Evolutionary conservation across 1,140 invertebrate species (phyloP), one percentile per base, ranked within the genome.

Genomic region (Solenopsis fugax): DNA sequence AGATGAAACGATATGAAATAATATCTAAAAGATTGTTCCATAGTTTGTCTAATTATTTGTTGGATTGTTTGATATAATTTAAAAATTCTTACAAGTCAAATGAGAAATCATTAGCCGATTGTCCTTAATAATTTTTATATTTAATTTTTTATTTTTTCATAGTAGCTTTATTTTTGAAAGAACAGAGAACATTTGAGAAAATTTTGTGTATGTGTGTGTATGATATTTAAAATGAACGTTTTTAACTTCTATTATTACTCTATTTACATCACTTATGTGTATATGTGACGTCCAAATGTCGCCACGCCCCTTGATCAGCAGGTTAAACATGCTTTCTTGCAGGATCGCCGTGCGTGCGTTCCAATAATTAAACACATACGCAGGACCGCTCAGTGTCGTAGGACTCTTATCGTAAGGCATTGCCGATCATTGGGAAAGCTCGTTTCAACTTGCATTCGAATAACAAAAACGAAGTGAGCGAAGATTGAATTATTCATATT

Each of bases 231-330:
- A 62, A 41, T 21, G 3, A 24, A 7, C 6, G n/a, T 76, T 76
- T 41, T 45, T 41, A 76, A 77, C 62, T 62, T 48, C 16, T 29
- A 77, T 18, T 77, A 45, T 21, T 18, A 45, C 13, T 58, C 34
- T 41, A 34, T 37, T 62, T 77, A 16, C 37, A 1, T 62, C 9
- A 48, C 13, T 69, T 69, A 18, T 34, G 2, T 16, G 9, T 58
- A 16, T 34, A 21, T 29, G 48, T 56, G 48, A 69, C 82, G 37
- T 56, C 29, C 52, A 29, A 50, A 72, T 16, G 29, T 56, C 54
- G 78, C 78, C 71, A 89, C 52, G 86, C 65, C 58, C 65, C 48
- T 82, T 82, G 52, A 82, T 82, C 80, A 73, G 67, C 52, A 82
- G 37, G 52, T 82, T 73, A 60, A 58, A 82, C 65, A 71, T 24